Conservation (phyloP, 2,888 invertebrate genomes). For the Parnassius mnemosyne region DNA sequence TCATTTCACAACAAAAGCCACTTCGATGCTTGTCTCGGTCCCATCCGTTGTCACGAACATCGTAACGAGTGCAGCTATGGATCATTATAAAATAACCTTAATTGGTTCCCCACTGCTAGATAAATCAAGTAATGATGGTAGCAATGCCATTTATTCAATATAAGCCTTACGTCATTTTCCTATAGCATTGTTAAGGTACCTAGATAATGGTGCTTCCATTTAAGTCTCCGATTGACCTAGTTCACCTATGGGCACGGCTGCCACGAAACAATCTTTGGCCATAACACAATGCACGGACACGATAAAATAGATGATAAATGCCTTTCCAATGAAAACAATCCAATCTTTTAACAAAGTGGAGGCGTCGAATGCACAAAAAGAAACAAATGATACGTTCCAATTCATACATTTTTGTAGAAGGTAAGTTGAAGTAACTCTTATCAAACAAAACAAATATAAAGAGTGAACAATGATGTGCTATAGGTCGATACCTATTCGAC, state of each 20-base stretch:
- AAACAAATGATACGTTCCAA: slow-evolving; percentile 64
- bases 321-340: slow-evolving; percentile 56
- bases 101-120: slow-evolving; percentile 54
- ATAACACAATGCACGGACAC: slow-evolving; percentile 46
- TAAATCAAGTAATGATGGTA: slow-evolving; percentile 48
- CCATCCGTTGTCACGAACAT: slow-evolving; percentile 39
- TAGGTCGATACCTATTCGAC: no score
- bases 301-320: slow-evolving; percentile 49
- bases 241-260: slow-evolving; percentile 58
- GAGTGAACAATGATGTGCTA: slow-evolving; percentile 72
- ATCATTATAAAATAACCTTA: slow-evolving; percentile 52
- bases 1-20: slow-evolving; percentile 24
- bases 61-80: slow-evolving; percentile 32
- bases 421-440: slow-evolving; percentile 70
- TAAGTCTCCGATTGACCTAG: slow-evolving; percentile 60
- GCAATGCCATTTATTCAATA: slow-evolving; percentile 50
- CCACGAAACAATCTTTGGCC: slow-evolving; percentile 63
- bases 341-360: slow-evolving; percentile 61
- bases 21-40: slow-evolving; percentile 25
- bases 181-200: slow-evolving; percentile 37
- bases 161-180: slow-evolving; percentile 60
- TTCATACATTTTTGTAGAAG: slow-evolving; percentile 60
- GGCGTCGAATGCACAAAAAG: slow-evolving; percentile 57
- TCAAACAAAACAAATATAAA: slow-evolving; percentile 71
- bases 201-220: slow-evolving; percentile 67